phyloP scores from a whole-genome alignment of 2,113 vertebrate genomes.

The Monopterus albus region DNA sequence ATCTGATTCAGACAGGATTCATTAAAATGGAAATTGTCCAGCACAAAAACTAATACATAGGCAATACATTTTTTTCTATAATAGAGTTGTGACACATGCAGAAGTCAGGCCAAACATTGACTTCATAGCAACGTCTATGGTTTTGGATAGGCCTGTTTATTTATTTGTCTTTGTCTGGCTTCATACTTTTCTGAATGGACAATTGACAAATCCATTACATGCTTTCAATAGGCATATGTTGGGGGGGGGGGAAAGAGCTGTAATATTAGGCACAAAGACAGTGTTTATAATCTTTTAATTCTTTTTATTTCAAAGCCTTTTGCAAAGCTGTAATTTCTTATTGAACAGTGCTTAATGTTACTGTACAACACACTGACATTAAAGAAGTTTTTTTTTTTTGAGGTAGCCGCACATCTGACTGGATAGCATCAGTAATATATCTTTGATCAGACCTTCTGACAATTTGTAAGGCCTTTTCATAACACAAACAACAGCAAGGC shows the following conservation, averaged over 20 bases:
- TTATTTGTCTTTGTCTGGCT: too few species aligned
- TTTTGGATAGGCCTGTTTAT: neutral
- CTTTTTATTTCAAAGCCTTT: conserved; percentile 71
- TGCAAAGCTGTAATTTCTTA: conserved; percentile 59
- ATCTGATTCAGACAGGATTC: too few species aligned
- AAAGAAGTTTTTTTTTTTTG: conserved; percentile 47
- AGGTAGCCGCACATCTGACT: conserved; percentile 73
- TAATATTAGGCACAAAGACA: conserved; percentile 9
- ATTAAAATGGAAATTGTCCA: too few species aligned
- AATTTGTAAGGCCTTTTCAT: conserved; percentile 68
- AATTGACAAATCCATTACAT: neutral
- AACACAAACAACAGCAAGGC: conserved; percentile 73
- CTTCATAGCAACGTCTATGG: neutral
- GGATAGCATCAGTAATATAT: conserved; percentile 61
- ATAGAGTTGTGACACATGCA: neutral
- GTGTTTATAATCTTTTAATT: conserved; percentile 37
- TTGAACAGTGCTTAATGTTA: conserved; percentile 57
- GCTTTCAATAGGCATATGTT: neutral
- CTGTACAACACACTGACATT: conserved; percentile 51
- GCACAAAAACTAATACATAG: too few species aligned
- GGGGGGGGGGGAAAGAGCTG: too few species aligned
- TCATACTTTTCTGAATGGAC: too few species aligned
- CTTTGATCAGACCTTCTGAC: conserved; percentile 48
- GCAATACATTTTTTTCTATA: neutral
- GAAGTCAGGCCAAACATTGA: neutral